Conservation (phyloP, 2,888 invertebrate genomes). For the Hyles lineata region DNA sequence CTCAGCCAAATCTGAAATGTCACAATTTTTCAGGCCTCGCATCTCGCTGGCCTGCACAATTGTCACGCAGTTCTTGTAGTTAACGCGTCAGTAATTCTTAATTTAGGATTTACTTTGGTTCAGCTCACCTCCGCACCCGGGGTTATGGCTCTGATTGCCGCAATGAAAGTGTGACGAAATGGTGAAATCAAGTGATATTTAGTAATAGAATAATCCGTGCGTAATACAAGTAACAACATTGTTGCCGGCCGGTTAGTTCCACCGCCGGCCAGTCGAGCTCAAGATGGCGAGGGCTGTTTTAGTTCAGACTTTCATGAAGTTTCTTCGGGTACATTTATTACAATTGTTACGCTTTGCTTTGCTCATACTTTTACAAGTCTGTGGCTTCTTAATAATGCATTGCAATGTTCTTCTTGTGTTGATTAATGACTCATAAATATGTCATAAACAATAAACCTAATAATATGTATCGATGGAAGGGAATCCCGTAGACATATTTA, state of each 20-base stretch:
- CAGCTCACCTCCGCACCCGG: slow-evolving; percentile 40
- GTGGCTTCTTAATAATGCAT: not conserved
- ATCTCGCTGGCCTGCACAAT: not conserved
- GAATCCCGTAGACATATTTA: not conserved
- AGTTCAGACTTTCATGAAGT: slow-evolving; percentile 54
- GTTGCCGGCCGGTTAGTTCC: not conserved
- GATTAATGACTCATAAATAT: not conserved
- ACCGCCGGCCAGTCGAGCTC: slow-evolving; percentile 5
- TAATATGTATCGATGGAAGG: not conserved
- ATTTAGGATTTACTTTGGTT: slow-evolving; percentile 49
- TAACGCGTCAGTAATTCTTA: not conserved
- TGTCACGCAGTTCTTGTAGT: not conserved
- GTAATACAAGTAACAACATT: slow-evolving; percentile 36
- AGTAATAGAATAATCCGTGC: slow-evolving; percentile 47
- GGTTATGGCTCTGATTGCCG: slow-evolving; percentile 38
- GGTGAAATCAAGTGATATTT: slow-evolving; percentile 59
- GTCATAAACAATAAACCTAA: not conserved
- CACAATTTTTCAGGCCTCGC: not conserved
- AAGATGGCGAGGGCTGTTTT: slow-evolving; percentile 59
- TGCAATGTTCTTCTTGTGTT: not conserved
- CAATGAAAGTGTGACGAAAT: slow-evolving; percentile 71
- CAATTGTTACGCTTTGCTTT: slow-evolving; percentile 11
- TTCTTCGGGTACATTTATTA: slow-evolving; percentile 63
- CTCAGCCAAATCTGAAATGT: no score
- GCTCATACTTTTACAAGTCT: not conserved